Base-by-base conservation (phyloP, 2,113 vertebrate species). In the Ictalurus punctatus region DNA sequence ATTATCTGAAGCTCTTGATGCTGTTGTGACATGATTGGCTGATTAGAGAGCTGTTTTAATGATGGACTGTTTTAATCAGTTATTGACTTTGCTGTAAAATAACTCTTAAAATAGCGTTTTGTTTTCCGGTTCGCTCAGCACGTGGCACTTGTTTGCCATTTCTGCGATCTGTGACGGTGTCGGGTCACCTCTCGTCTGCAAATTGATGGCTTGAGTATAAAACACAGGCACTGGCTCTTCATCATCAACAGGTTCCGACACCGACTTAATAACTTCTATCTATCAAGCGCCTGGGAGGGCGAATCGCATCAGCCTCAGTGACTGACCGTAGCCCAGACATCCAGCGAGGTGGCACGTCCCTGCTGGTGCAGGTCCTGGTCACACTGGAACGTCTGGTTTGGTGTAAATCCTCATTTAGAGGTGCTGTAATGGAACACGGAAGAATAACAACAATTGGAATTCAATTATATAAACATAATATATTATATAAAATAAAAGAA, bases 201-300 rank as follows among this genome's bases (percentile, higher is more conserved):
- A 87, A 90, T 90, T 34, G 69, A 90, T 90, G 81, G 69, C 56
- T 34, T 86, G 76, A 90, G 85, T 74, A 74, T 61, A 76, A 90
- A 82, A 83, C 40, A 87, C 61, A 82, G 56, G 56, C 86, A 76
- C 79, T 37, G 85, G 40, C 74, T 90, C 82, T 85, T 83, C 86
- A 86, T 87, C 48, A 83, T 81, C 40, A 71, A 83, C 78, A 67
- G 79, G 56, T 76, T 83, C 34, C 30, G 58, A 83, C 81, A 83
- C 37, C 3, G 34, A 44, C 58, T 83, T 83, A 63, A 83, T 83
- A 44, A 83, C 58, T 6, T 63, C 81, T 25, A 83, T 83, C 34
- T 63, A 83, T 63, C 81, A 82, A 23, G 56, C 2, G 4, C 21
- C 21, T 37, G 30, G 30, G 30, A 82, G 30, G 37, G 56, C 4